Evolutionary conservation across 2,113 vertebrate genomes (phyloP).

Genomic region (Chunga burmeisteri): DNA sequence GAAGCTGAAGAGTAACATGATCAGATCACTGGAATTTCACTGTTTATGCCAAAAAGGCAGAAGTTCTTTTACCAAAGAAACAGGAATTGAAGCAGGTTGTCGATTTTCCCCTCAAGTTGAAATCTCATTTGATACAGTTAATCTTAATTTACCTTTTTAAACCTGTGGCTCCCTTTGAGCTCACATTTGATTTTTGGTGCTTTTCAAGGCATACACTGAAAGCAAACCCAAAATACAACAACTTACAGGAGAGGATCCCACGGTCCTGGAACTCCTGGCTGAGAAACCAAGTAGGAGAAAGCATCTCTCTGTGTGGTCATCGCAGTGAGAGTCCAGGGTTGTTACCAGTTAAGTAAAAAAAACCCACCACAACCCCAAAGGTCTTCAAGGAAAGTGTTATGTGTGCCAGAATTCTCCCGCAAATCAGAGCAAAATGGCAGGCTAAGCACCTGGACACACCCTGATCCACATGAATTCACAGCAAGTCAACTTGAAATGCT

Average conservation of each 20-base stretch:
- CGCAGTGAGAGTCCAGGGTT: background rate
- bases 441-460: too few species aligned
- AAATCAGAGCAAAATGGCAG: background rate
- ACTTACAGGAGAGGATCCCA: background rate
- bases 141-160: background rate
- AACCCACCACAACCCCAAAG: background rate
- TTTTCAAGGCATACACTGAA: background rate
- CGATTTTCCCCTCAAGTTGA: background rate
- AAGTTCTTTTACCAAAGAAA: background rate
- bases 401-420: background rate
- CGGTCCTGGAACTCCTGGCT: background rate
- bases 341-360: background rate
- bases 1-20: background rate
- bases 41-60: background rate
- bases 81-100: background rate
- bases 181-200: background rate
- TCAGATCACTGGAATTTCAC: background rate
- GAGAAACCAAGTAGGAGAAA: background rate
- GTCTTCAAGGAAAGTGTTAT: background rate
- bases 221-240: background rate
- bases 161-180: background rate
- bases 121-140: background rate
- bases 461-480: background rate
- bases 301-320: background rate
- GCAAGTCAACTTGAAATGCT: background rate